Percentiles rank a stretch among this genome's conserved stretches.
phyloP scores from a whole-genome alignment of 2,797 vertebrate genomes.

The Geotrypetes seraphini region DNA sequence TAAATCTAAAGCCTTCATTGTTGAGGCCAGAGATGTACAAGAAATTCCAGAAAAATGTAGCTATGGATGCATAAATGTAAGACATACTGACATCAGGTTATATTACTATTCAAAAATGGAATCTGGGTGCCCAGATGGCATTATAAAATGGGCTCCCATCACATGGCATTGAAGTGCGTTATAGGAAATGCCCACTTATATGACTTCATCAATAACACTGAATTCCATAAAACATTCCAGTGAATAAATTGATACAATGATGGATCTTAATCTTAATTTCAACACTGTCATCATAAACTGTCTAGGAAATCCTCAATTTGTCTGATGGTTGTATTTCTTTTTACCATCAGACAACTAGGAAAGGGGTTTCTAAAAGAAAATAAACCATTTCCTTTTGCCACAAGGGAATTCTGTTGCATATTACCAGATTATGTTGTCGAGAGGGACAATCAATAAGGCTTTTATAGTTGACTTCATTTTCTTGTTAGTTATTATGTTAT shows the following conservation, averaged over 20 bases:
- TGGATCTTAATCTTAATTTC: neutral
- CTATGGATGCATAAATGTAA: too few species aligned
- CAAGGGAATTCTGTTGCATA: conserved; percentile 8
- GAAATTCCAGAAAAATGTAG: too few species aligned
- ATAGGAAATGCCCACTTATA: too few species aligned
- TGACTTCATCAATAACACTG: neutral
- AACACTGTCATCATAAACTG: neutral
- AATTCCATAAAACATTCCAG: neutral
- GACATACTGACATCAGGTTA: too few species aligned
- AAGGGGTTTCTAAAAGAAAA: conserved; percentile 9
- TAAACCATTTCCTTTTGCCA: conserved; percentile 5
- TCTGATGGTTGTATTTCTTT: conserved; percentile 10
- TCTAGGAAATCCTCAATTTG: neutral
- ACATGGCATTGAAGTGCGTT: too few species aligned
- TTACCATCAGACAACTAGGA: conserved; percentile 11
- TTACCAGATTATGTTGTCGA: conserved; percentile 14
- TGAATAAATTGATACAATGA: neutral
- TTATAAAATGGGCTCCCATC: too few species aligned
- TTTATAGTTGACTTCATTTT: conserved; percentile 16
- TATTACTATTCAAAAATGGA: too few species aligned
- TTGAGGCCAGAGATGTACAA: too few species aligned
- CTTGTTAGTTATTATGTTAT: conserved; percentile 21
- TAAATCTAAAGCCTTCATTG: too few species aligned
- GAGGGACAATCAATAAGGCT: conserved; percentile 18
- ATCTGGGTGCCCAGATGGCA: too few species aligned